A percentile compares a stretch with the other conserved stretches of the same genome.
phyloP scores from a whole-genome alignment of 1,140 invertebrate species.

The Euglossa dilemma region DNA sequence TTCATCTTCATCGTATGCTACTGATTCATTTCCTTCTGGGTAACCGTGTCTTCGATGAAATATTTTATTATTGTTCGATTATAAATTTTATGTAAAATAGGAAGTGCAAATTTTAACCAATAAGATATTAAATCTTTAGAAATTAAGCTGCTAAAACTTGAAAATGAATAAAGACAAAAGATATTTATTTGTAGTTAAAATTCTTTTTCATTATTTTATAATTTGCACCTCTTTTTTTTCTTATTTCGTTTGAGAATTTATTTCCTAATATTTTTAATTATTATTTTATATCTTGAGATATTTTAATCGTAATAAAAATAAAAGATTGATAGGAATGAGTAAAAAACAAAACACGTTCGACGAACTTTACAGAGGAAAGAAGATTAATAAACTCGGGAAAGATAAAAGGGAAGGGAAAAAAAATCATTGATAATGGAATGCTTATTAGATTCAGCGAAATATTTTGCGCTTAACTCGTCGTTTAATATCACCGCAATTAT shows the following conservation, averaged over 20 bases:
- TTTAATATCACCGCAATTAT: conserved; percentile 34
- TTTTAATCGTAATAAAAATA: no score
- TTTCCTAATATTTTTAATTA: background rate
- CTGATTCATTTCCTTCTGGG: background rate
- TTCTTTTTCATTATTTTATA: background rate
- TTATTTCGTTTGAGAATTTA: no score
- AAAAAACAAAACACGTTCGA: background rate
- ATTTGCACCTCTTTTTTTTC: background rate
- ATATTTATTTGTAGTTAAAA: background rate
- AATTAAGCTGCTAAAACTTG: background rate
- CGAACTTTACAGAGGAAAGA: background rate
- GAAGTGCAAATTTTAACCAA: no score
- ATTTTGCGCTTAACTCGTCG: background rate
- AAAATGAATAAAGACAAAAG: background rate
- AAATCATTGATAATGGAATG: background rate
- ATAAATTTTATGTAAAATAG: background rate
- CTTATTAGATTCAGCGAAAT: background rate
- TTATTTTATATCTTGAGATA: background rate
- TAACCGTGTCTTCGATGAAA: background rate
- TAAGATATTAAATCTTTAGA: no score
- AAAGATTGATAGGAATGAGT: background rate
- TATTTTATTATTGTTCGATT: background rate
- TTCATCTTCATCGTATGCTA: background rate
- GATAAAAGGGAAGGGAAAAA: background rate
- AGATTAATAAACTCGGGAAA: background rate